Base-by-base conservation (phyloP, 2,888 invertebrate genomes). In the Andrena camellia region DNA sequence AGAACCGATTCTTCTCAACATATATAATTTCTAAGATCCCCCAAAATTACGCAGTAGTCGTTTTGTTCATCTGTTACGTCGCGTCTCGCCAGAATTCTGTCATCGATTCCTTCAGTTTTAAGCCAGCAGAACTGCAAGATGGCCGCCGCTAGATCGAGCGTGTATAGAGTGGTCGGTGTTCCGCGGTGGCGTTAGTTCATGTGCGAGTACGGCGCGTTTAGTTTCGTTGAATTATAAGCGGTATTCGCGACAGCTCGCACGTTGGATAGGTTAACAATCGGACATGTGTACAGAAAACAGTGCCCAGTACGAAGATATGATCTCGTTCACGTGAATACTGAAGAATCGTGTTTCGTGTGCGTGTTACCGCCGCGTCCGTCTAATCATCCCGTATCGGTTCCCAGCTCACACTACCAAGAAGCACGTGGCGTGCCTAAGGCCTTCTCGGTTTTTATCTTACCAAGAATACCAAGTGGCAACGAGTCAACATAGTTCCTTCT, bases 81-180 rank as follows among this genome's bases (percentile, higher is more conserved):
- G 64, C 68, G 67, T 68, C 52, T 2, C 60, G 72, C 54, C 33
- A 57, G 31, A 13, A 29, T 76, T 77, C 7, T 26, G 5, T 71
- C 66, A 83, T 79, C 66, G 86, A 84, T 82, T 76, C 63, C 63
- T 54, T 76, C 59, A 76, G 78, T 83, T 88, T 84, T 20, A 78
- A 75, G 75, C 60, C 42, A 8, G 20, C 64, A 50, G 48, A 42
- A 62, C 69, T 60, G 67, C 84, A 89, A 88, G 86, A 89, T 89
- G 88, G 89, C 90, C 64, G 83, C 78, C 54, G 71, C 60, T n/a
- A 78, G 66, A 83, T 80, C 77, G 72, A 70, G 89, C 81, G 71
- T 81, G 79, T 75, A 74, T 73, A 79, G 72, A 76, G 79, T 64
- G 33, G 71, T 78, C 69, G 66, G 84, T 71, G 75, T 81, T 69